Evolutionary conservation across 2,797 vertebrate species (phyloP).

Genomic region (Pseudocheirus occidentalis): DNA sequence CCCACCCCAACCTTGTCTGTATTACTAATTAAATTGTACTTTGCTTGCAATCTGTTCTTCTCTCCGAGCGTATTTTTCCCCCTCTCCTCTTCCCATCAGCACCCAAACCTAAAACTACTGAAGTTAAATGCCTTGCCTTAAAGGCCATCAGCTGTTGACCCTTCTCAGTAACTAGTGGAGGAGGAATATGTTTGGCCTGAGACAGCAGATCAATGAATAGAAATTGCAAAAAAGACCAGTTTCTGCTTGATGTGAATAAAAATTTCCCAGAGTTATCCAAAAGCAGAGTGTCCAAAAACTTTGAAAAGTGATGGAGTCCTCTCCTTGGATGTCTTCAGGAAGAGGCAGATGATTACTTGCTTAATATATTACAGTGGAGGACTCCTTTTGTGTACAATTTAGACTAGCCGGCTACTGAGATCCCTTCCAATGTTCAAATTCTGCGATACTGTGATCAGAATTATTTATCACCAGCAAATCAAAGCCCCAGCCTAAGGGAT

Average conservation of each 20-base stretch:
- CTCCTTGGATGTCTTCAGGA: not conserved
- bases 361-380: not conserved
- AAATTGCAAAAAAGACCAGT: not conserved
- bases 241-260: not conserved
- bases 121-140: not conserved
- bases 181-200: not conserved
- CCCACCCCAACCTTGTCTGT: not conserved
- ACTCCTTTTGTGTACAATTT: not conserved
- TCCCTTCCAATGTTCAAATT: not conserved
- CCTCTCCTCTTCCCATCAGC: not conserved
- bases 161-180: not conserved
- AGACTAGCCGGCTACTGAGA: not conserved
- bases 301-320: not conserved
- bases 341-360: not conserved
- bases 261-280: not conserved
- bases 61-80: not conserved
- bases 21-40: not conserved
- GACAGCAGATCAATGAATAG: not conserved
- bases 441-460: not conserved
- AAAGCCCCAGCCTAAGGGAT: not conserved
- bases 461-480: not conserved
- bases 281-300: too few species aligned
- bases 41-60: not conserved
- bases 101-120: not conserved
- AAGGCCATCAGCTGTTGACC: not conserved